phyloP scores from a whole-genome alignment of 2,797 vertebrate species.

The Tenualosa ilisha region DNA sequence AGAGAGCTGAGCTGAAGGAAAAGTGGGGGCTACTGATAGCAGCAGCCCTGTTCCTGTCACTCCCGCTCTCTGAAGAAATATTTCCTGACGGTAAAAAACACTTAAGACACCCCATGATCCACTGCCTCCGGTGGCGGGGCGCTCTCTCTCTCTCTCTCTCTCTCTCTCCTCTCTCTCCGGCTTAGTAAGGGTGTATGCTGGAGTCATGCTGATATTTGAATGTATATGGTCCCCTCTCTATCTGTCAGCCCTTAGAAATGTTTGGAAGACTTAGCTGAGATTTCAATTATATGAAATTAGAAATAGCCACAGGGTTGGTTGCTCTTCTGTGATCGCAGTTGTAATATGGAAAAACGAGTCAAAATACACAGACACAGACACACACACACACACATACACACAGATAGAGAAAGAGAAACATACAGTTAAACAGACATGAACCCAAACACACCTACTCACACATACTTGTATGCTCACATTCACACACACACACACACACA shows the following conservation, averaged over 20 bases:
- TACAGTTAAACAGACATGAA: background rate
- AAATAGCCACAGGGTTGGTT: background rate
- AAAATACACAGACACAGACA: background rate
- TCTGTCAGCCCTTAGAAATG: background rate
- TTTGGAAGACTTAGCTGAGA: background rate
- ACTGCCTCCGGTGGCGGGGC: background rate
- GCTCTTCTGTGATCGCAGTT: background rate
- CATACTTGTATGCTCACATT: background rate
- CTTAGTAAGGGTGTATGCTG: background rate
- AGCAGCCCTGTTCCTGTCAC: conserved; percentile 16
- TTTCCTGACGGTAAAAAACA: conserved; percentile 21
- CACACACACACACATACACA: background rate
- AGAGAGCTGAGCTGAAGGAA: background rate
- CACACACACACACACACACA: background rate
- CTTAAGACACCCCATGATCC: conserved; percentile 26
- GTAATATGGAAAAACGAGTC: background rate
- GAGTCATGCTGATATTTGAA: background rate
- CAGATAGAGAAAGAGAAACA: too few relatives aligned
- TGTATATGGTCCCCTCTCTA: background rate
- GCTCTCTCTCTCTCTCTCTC: background rate
- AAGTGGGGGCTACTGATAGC: background rate
- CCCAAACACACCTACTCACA: background rate
- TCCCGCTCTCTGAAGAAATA: conserved; percentile 22
- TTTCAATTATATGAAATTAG: background rate
- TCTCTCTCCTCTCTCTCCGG: background rate